These are phyloP conservation scores for Protonibea diacanthus DNA, from an alignment of 2,797 vertebrate genomes.

Conservation along the genomic window DNA sequence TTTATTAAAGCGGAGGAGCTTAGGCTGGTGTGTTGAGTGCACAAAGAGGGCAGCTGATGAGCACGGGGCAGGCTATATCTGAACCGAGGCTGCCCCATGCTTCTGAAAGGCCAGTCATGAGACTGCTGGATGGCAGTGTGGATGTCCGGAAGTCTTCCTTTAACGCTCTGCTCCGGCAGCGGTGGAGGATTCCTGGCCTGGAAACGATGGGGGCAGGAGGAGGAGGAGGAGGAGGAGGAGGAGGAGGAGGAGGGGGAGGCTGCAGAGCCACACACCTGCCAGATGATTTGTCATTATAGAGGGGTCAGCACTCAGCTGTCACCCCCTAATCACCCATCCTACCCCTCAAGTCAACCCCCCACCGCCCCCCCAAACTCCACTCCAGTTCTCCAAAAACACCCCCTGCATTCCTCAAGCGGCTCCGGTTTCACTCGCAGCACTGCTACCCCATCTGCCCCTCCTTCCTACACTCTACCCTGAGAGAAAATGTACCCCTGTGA, in stretches of 20 bases:
- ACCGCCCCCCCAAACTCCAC: conserved; percentile 71
- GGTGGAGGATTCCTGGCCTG: conserved; percentile 72
- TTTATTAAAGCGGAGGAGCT: conserved; percentile 59
- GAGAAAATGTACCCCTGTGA: conserved; percentile 79
- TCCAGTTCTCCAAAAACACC: conserved; percentile 75
- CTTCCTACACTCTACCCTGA: conserved; percentile 76
- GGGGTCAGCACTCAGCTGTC: conserved; percentile 90
- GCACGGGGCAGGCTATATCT: conserved; percentile 44
- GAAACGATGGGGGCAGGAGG: conserved; percentile 67
- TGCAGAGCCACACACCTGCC: conserved; percentile 87
- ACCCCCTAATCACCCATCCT: conserved; percentile 89
- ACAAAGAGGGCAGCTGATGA: conserved; percentile 44
- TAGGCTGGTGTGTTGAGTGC: conserved; percentile 34
- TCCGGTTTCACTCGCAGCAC: conserved; percentile 85
- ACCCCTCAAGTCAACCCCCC: conserved; percentile 70
- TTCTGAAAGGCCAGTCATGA: conserved; percentile 58
- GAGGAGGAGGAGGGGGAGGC: conserved; percentile 34
- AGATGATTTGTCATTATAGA: conserved; percentile 90
- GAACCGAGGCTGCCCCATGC: conserved; percentile 36
- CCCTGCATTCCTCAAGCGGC: conserved; percentile 83
- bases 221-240: too few relatives aligned
- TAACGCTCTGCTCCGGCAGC: conserved; percentile 73
- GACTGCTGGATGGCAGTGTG: conserved; percentile 50
- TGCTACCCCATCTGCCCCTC: conserved; percentile 83
- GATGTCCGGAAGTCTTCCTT: conserved; percentile 87